phyloP scores from a whole-genome alignment of 2,888 invertebrate species.

The Pyrrhosoma nymphula region DNA sequence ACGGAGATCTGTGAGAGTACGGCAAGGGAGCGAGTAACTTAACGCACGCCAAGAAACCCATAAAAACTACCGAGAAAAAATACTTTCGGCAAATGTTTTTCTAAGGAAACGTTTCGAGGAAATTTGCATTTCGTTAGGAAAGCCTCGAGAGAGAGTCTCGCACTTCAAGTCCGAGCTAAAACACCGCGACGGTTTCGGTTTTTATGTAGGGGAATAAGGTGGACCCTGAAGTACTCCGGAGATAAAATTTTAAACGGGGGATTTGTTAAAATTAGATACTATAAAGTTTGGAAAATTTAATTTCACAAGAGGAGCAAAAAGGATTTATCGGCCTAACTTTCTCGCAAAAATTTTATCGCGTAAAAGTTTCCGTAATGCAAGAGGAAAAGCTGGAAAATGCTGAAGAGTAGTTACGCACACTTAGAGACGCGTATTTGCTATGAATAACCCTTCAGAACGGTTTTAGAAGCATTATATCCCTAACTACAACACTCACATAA shows the following conservation, averaged over 20 bases:
- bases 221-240: background rate
- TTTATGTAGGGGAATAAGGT: background rate
- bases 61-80: constrained; percentile 31
- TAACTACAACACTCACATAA: no score
- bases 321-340: background rate
- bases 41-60: constrained; percentile 21
- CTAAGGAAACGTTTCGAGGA: constrained; percentile 45
- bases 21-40: background rate
- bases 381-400: no score
- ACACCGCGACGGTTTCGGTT: background rate
- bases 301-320: background rate
- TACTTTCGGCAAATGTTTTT: constrained; percentile 42
- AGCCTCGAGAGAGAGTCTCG: background rate
- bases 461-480: no score
- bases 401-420: no score
- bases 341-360: no score
- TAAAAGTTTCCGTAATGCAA: no score
- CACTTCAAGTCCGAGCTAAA: background rate
- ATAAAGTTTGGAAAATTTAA: background rate
- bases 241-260: background rate
- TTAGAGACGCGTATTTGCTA: no score
- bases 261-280: background rate
- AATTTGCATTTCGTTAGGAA: constrained; percentile 52
- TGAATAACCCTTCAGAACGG: no score
- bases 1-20: background rate